These are phyloP conservation scores for Brotula barbata DNA, from an alignment of 2,797 vertebrate species.

Conservation along the genomic window DNA sequence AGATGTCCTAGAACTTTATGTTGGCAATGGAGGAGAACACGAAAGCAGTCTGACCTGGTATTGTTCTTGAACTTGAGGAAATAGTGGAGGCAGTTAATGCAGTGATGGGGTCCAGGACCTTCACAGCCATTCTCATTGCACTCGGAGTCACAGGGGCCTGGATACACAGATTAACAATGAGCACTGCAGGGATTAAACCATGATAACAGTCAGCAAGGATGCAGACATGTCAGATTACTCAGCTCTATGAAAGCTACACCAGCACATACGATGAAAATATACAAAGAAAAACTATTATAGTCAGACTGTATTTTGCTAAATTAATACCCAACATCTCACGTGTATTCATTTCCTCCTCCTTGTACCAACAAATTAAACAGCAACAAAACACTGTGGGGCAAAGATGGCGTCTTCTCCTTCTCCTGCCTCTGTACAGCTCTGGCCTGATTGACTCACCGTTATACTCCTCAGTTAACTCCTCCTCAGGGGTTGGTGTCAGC, in stretches of 20 bases:
- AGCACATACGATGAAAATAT: no score
- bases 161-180: constrained; percentile 31
- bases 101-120: constrained; percentile 95
- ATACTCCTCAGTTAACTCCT: constrained; percentile 80
- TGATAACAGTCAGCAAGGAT: no score
- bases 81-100: constrained; percentile 94
- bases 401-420: not conserved
- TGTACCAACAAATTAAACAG: no score
- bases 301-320: no score
- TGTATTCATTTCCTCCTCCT: no score
- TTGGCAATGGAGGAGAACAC: not conserved
- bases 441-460: constrained; percentile 66
- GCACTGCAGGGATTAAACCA: not conserved
- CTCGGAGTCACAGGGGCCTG: constrained; percentile 93
- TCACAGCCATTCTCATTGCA: constrained; percentile 95
- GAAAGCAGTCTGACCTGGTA: constrained; percentile 82
- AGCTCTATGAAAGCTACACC: no score
- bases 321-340: no score
- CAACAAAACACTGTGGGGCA: not conserved
- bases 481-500: constrained; percentile 69
- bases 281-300: no score
- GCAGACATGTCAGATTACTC: no score
- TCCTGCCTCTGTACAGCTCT: not conserved
- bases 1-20: no score
- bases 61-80: constrained; percentile 99